Evolutionary conservation across 2,113 vertebrate species (phyloP), one percentile per base, ranked within the genome.

Genomic region (Varanus salvator): DNA sequence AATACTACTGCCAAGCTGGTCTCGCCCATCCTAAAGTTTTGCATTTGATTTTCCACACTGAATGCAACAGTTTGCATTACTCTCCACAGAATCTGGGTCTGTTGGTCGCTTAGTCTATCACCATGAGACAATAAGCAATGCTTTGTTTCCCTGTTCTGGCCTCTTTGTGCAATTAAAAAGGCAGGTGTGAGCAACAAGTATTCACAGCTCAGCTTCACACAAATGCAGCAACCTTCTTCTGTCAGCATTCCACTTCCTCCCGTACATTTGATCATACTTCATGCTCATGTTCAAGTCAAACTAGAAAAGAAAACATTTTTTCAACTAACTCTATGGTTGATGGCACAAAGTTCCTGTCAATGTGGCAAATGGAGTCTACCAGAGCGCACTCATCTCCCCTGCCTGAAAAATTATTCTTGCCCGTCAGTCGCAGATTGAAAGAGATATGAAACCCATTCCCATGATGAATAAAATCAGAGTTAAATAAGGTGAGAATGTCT

Each of bases 361-460:
- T 52, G 74, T 92, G 88, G 94, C 92, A 95, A 95, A 96, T 92
- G 84, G 92, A 96, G 94, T 94, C 91, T 92, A 93, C 92, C 84
- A 92, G 29, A 88, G 85, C 0, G 0, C 83, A 91, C 66, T 93
- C 91, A 87, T 86, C 91, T 93, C 75, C 92, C 93, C 3, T 91
- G 87, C 91, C 93, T 92, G 50, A 95, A 85, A 95, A 96, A 95
- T 94, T 95, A 96, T 92, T 95, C 88, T 76, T 93, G 91, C 84
- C 87, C 69, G 90, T 94, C 93, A 89, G 87, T 91, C 93, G 92
- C 38, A 88, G 88, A 93, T 85, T 31, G 74, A 85, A 95, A 93
- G 87, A 93, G 38, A 84, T 93, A 94, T 84, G 88, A 93, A 94
- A 95, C 87, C 78, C 57, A 90, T 93, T 94, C 89, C 87, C 82